phyloP scores from a whole-genome alignment of 92 coral and sea anemone genomes.

The Palythoa grandis region DNA sequence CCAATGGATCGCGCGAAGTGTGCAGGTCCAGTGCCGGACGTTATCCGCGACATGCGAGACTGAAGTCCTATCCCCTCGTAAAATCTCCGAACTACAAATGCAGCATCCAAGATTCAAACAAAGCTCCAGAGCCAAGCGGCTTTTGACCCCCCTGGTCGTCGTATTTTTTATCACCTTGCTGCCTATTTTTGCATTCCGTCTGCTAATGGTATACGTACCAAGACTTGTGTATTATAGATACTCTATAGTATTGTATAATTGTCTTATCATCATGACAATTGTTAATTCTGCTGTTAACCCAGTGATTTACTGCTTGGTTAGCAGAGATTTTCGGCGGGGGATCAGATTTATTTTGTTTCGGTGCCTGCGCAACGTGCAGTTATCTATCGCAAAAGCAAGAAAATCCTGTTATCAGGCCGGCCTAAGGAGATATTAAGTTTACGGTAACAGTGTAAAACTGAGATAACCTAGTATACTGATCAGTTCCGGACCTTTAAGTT shows the following conservation, averaged over 20 bases:
- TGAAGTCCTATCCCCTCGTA: not conserved
- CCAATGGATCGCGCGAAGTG: conserved; percentile 29
- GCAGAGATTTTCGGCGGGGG: conserved; percentile 39
- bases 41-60: not conserved
- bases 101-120: conserved; percentile 27
- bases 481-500: not conserved
- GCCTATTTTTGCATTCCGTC: conserved; percentile 31
- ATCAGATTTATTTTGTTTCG: not conserved
- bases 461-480: not conserved
- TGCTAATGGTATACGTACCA: conserved; percentile 7
- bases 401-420: not conserved
- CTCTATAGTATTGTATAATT: conserved; percentile 1
- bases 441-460: not conserved
- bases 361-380: conserved; percentile 1
- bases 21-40: not conserved
- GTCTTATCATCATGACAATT: conserved; percentile 14
- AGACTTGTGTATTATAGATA: not conserved
- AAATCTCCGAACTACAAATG: not conserved
- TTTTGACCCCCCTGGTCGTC: conserved; percentile 34
- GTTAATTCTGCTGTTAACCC: conserved; percentile 27
- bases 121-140: conserved; percentile 17
- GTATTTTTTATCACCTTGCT: conserved; percentile 28
- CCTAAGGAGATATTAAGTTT: not conserved
- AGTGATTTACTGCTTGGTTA: conserved; percentile 23
- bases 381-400: not conserved